Evolutionary conservation across 2,797 vertebrate species (phyloP), one percentile per base, ranked within the genome.

Genomic region (Chromobotia macracanthus): DNA sequence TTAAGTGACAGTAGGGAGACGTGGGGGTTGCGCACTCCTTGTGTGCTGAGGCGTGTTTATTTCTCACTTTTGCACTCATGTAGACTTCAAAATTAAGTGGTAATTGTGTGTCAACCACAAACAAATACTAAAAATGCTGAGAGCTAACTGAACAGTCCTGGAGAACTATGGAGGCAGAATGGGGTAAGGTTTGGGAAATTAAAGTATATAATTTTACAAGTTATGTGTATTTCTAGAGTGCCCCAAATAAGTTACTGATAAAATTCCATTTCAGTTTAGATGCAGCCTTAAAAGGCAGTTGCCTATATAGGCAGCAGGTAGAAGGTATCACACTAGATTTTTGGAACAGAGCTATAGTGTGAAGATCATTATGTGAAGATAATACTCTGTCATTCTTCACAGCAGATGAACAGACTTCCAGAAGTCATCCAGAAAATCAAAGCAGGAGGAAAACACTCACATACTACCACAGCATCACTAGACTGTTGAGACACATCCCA

Each of bases 341-440:
- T 48, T 41, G 19, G 23, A 44, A 31, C 41, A 73, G 41, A 48
- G 35, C 35, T 7, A 7, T 38, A 38, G 48, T n/a, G 21, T 73
- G 16, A 72, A 19, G 9, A 19, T 31, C 60, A 61, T 63, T 63
- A 50, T 63, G 11, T 35, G 11, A 35, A 31, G 11, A 35, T 50
- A 0, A 61, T 31, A 7, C 8, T 56, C 35, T 44, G 44, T 44
- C 19, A 0, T 41, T 58, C 8, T 25, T 23, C 15, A n/a, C 23
- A 41, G 6, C 51, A 53, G 46, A 55, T 18, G 9, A 41, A 23
- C 9, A 41, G 48, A 65, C n/a, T 55, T 55, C 55, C 38, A 18
- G 68, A 51, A 53, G 0, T 25, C 18, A 31, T 64, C 19, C 28
- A 53, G 60, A 61, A 65, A 75, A 75, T 55, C n/a, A 75, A 65